Percentiles rank a stretch among this genome's conserved stretches.
Evolutionary conservation across 1,140 invertebrate genomes (phyloP).

Genomic region (Drosophila oshimai): DNA sequence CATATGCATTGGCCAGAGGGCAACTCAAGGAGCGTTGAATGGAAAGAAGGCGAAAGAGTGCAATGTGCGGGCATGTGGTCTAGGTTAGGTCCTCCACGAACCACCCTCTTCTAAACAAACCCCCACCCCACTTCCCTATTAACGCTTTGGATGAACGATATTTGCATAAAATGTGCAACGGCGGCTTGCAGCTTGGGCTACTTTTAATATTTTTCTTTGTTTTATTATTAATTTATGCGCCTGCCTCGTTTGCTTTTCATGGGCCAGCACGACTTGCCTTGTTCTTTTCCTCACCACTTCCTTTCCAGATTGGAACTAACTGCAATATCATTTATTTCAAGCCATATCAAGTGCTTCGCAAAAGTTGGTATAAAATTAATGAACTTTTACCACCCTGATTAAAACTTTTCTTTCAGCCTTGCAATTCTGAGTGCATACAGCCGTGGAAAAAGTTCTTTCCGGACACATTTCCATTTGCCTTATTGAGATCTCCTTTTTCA

Average conservation of each 20-base stretch:
- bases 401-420: slow-evolving; percentile 65
- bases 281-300: too few species aligned
- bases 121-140: slow-evolving; percentile 33
- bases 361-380: slow-evolving; percentile 68
- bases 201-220: slow-evolving; percentile 23
- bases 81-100: neutral
- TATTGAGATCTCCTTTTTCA: slow-evolving; percentile 1
- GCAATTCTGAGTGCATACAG: slow-evolving; percentile 40
- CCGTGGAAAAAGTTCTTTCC: slow-evolving; percentile 34
- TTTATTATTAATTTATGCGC: slow-evolving; percentile 30
- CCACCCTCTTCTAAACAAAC: too few species aligned
- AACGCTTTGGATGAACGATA: slow-evolving; percentile 43
- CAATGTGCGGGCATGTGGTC: slow-evolving; percentile 13
- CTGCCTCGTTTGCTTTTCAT: slow-evolving; percentile 9
- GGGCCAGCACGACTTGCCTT: neutral
- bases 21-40: neutral
- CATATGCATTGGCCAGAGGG: slow-evolving; percentile 13
- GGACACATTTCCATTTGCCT: slow-evolving; percentile 53
- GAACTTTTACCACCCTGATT: slow-evolving; percentile 60
- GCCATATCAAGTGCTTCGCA: too few species aligned
- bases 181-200: slow-evolving; percentile 14
- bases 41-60: neutral
- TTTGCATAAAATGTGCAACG: slow-evolving; percentile 72
- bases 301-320: slow-evolving; percentile 19
- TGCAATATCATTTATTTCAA: slow-evolving; percentile 51